A percentile compares a stretch with the other conserved stretches of the same genome.
These are phyloP conservation scores for Nasonia oneida DNA, from an alignment of 2,888 invertebrate species.

Conservation along the genomic window DNA sequence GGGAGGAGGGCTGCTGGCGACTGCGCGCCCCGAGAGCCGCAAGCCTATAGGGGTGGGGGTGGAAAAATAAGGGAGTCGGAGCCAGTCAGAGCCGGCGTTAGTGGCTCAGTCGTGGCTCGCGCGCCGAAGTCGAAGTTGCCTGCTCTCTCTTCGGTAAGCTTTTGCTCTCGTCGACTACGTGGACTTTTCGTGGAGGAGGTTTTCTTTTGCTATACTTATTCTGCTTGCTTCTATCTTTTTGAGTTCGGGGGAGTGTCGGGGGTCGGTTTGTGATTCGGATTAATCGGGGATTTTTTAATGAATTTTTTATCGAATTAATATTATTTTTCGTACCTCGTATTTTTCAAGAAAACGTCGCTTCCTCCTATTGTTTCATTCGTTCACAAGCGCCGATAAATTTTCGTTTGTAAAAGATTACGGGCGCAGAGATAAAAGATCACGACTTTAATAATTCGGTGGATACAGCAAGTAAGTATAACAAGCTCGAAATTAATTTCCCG, in stretches of 20 bases:
- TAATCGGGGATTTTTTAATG: background rate
- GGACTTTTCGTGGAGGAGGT: background rate
- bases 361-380: background rate
- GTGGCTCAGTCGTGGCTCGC: constrained; percentile 48
- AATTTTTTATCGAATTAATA: no score
- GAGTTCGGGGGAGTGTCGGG: background rate
- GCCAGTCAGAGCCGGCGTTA: constrained; percentile 6
- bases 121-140: constrained; percentile 7
- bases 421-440: background rate
- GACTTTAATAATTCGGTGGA: background rate
- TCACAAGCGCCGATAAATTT: background rate
- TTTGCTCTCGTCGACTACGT: background rate
- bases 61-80: constrained; percentile 6
- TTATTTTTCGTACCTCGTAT: background rate
- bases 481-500: background rate
- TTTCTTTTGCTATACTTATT: background rate
- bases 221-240: background rate
- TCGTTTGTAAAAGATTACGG: background rate
- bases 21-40: background rate
- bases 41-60: background rate
- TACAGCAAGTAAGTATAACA: background rate
- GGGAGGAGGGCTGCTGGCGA: background rate
- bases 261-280: background rate
- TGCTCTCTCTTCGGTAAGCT: background rate
- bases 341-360: no score